Base-by-base conservation (phyloP, 2,113 vertebrate genomes). In the Lamprotornis superbus region DNA sequence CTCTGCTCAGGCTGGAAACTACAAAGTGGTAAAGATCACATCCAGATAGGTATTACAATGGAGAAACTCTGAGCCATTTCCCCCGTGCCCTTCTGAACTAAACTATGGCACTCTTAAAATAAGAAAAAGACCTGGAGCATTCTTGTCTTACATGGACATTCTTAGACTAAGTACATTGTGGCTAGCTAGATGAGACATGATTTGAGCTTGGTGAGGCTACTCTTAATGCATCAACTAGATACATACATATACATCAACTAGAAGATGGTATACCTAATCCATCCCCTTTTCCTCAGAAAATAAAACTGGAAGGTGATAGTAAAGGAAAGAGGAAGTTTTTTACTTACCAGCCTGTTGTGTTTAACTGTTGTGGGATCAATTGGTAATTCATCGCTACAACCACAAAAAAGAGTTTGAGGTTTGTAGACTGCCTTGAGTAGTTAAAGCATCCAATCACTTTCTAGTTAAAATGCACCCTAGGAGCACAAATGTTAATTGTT, bases 401-500 rank as follows among this genome's bases (percentile, higher is more conserved):
- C 82, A 87, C 75, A 73, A 93, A 24, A 47, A 73, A 53, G 30
- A 73, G 23, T 76, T 94, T 85, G 23, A 76, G 24, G 57, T 91
- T 52, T 31, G 24, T 67, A 63, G 53, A 28, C 71, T 83, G 78
- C 70, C 68, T 77, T 59, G n/a, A 84, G 79, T 81, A 69, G 78
- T 89, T 69, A 68, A 47, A 82, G 53, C 25, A 85, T 92, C 70
- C 80, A 92, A n/a, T 92, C 24, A 57, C 79, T 92, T 91, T 53
- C 42, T 64, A 67, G 65, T 96, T 93, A 83, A 96, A 96, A 60
- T 77, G 57, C 60, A 83, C 84, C 70, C 60, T 91, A 68, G 88
- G 89, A 86, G 46, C 81, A 87, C 71, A 82, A 0, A 3, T 92
- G 74, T 82, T 94, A 95, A 94, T 94, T 95, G 63, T 31, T 83